Evolutionary conservation across 2,888 invertebrate genomes (phyloP).

Genomic region (Trypoxylon attenuatum): DNA sequence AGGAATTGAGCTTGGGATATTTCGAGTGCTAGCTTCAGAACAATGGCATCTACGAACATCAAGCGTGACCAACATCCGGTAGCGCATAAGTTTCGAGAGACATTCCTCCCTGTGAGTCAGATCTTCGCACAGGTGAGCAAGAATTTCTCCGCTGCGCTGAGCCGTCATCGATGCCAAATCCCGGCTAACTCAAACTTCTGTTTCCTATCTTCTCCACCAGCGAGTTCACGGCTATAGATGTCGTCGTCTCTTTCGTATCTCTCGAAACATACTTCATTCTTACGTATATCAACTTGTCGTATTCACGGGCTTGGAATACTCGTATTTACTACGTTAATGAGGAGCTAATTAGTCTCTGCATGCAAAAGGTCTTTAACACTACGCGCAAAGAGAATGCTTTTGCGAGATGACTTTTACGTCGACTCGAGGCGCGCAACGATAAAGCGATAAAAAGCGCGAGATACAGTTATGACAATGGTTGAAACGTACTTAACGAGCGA

Average conservation of each 20-base stretch:
- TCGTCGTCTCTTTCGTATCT: not conserved
- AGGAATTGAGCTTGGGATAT: conserved; percentile 44
- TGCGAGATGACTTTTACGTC: too few species aligned
- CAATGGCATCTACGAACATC: conserved; percentile 57
- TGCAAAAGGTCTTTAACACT: too few species aligned
- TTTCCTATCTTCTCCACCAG: too few species aligned
- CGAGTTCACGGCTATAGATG: not conserved
- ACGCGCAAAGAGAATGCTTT: too few species aligned
- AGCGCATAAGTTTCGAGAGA: conserved; percentile 4
- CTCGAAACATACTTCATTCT: not conserved
- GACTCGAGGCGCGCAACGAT: not conserved
- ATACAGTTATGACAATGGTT: not conserved
- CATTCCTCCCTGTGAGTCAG: conserved; percentile 12
- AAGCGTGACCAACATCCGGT: conserved; percentile 42
- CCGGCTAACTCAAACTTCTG: too few species aligned
- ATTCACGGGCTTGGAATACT: too few species aligned
- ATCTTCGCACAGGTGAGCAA: conserved; percentile 12
- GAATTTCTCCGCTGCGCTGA: too few species aligned
- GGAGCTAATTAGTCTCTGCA: too few species aligned
- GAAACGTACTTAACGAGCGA: not conserved
- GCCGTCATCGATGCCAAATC: not conserved
- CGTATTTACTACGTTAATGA: too few species aligned
- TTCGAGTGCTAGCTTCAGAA: conserved; percentile 63
- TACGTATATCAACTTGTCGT: too few species aligned
- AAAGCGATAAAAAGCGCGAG: too few species aligned